Evolutionary conservation across 2,113 vertebrate species (phyloP).

Genomic region (Prinia subflava): DNA sequence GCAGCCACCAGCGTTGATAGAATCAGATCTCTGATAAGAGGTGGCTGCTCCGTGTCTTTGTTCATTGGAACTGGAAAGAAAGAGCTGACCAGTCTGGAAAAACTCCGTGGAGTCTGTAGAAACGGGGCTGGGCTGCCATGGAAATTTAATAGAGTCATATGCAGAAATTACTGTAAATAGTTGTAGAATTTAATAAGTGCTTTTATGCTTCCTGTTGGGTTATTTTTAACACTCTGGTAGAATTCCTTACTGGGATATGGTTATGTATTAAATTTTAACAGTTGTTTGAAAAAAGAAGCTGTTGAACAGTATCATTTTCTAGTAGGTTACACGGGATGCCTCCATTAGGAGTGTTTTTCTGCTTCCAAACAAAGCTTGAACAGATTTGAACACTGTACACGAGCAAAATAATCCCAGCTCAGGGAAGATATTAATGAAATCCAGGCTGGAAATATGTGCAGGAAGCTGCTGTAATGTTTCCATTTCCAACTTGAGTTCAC

Average conservation of each 20-base stretch:
- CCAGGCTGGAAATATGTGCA: not conserved
- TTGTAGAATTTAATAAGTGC: constrained; percentile 50
- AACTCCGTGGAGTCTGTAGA: not conserved
- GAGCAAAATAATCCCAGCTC: constrained; percentile 33
- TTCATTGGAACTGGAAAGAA: not conserved
- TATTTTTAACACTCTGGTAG: constrained; percentile 53
- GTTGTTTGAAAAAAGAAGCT: not conserved
- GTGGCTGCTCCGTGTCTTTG: not conserved
- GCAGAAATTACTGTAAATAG: constrained; percentile 58
- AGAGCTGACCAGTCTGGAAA: constrained; percentile 4
- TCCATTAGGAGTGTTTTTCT: constrained; percentile 4
- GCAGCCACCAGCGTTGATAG: not conserved
- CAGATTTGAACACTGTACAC: not conserved
- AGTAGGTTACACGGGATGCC: not conserved
- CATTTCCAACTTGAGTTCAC: not conserved
- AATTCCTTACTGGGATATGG: not conserved
- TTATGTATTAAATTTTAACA: constrained; percentile 37
- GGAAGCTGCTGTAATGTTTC: constrained; percentile 12
- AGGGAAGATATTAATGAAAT: constrained; percentile 40
- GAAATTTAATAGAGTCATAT: constrained; percentile 43
- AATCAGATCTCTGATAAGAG: constrained; percentile 14
- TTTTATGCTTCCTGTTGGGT: constrained; percentile 62
- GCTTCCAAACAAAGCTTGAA: constrained; percentile 41
- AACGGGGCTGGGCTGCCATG: not conserved
- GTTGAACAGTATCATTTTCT: not conserved